phyloP scores from a whole-genome alignment of 2,113 vertebrate species.

The Cygnus buccinator region DNA sequence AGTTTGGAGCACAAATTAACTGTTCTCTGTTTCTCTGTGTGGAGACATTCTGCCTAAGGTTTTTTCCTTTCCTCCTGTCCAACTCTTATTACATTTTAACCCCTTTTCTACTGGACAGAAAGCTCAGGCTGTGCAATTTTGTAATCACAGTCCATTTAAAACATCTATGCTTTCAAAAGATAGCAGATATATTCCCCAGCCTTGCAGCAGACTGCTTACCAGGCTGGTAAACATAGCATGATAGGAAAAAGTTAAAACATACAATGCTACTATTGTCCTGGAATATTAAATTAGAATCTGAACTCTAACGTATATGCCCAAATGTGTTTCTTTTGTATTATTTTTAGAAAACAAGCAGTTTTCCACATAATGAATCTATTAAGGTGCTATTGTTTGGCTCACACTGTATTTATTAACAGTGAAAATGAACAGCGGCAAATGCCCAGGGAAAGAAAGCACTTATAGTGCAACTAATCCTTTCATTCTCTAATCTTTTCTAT shows the following conservation, averaged over 20 bases:
- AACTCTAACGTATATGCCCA: background rate
- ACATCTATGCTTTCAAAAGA: background rate
- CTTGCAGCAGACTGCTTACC: background rate
- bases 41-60: conserved; percentile 3
- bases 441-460: background rate
- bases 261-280: background rate
- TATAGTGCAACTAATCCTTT: background rate
- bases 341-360: background rate
- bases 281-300: background rate
- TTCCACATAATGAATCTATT: background rate
- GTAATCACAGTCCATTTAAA: background rate
- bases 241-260: background rate
- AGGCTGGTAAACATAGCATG: background rate
- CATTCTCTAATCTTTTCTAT: background rate
- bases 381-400: background rate
- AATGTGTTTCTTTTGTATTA: background rate
- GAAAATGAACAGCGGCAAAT: background rate
- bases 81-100: conserved; percentile 19
- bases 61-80: background rate
- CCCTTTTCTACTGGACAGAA: conserved; percentile 19
- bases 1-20: conserved; percentile 38
- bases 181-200: background rate
- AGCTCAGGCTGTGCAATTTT: background rate
- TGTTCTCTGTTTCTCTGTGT: background rate
- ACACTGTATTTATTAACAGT: background rate